Evolutionary conservation across 2,888 invertebrate species (phyloP), one percentile per base, ranked within the genome.

Genomic region (Nesidiocoris tenuis): DNA sequence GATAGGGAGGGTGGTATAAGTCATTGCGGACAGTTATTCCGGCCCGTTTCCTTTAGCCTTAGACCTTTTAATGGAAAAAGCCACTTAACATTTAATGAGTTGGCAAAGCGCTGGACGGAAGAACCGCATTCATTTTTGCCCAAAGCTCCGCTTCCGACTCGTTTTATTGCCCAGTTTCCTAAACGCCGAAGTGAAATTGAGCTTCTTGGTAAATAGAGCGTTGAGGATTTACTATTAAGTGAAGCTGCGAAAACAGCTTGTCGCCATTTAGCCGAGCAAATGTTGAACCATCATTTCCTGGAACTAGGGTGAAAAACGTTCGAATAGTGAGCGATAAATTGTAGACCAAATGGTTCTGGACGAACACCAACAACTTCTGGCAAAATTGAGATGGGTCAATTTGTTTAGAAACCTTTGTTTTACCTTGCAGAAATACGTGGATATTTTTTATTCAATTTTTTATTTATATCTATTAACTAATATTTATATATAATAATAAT

Each of bases 41-140:
- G 63, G 72, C 18, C 72, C 72, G 72, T 72, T 72, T 72, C 72
- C 61, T 72, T 68, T 72, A 56, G 72, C 72, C 61, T 61, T 54
- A 61, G 72, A 72, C 72, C 72, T 61, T 67, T 72, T 72, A 72
- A 72, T 72, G 72, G 72, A 72, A 72, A 72, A 72, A 72, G 72
- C 72, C 72, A 72, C 72, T 72, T 72, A 72, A 72, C 72, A 63
- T 72, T 72, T 72, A 72, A 72, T 72, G 72, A 72, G 72, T 72
- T 72, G 72, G 72, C 72, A 61, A 72, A 61, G 72, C 72, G 61
- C 57, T 9, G 61, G 54, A 72, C 39, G 72, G 72, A 61, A 72
- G 61, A 72, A 72, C 63, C 72, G 25, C 72, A 72, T 72, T 61
- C 61, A 72, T 72, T 72, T 72, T 61, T 72, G 9, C 72, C 61